phyloP scores from a whole-genome alignment of 2,113 vertebrate species.

The Phrynocephalus versicolor region DNA sequence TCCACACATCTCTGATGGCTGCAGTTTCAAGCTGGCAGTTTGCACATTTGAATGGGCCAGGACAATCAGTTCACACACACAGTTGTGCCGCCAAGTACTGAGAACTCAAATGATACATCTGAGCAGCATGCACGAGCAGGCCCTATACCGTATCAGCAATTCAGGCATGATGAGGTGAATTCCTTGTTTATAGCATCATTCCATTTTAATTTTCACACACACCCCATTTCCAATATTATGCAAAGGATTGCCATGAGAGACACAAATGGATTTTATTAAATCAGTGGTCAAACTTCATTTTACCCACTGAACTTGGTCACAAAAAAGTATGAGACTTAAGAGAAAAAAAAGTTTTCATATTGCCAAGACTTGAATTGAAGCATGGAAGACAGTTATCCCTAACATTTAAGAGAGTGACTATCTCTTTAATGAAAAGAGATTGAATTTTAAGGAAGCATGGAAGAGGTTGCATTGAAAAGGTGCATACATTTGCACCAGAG shows the following conservation, averaged over 20 bases:
- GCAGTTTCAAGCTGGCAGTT: not conserved
- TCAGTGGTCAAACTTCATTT: not conserved
- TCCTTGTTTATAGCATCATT: constrained; percentile 64
- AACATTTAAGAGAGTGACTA: not conserved
- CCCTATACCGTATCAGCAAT: constrained; percentile 54
- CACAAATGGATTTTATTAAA: not conserved
- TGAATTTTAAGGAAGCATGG: not conserved
- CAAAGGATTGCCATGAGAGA: constrained; percentile 19
- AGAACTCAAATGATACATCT: not conserved
- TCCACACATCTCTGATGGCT: not conserved
- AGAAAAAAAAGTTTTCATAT: not conserved
- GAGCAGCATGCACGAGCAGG: not conserved
- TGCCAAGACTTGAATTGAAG: not conserved
- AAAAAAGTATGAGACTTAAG: not conserved
- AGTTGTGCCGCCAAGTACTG: not conserved
- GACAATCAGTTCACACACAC: not conserved
- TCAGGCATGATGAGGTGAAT: constrained; percentile 55
- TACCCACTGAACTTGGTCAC: not conserved
- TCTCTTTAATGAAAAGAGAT: not conserved
- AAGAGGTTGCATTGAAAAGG: not conserved
- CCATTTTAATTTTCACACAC: constrained; percentile 49
- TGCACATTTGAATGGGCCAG: not conserved
- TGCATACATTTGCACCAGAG: not conserved
- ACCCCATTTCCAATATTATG: constrained; percentile 62
- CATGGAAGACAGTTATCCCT: not conserved